Conservation (phyloP, 1,140 invertebrate species). For the Panonychus citri region DNA sequence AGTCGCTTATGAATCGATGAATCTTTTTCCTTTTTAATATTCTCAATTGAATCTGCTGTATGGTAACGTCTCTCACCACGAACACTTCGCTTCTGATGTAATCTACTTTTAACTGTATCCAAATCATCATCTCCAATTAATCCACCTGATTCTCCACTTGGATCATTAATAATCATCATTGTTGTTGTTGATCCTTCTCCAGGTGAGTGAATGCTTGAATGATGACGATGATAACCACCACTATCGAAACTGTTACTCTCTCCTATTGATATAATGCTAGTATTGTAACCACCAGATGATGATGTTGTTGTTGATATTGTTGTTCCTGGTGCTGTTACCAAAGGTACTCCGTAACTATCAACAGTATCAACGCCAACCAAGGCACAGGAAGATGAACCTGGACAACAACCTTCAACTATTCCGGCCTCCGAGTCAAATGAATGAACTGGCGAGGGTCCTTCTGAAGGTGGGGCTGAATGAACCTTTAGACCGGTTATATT, state of each 20-base stretch:
- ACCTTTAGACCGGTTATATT: conserved; percentile 1
- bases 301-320: background rate
- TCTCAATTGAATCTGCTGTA: conserved; percentile 39
- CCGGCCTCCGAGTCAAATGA: background rate
- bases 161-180: background rate
- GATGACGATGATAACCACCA: background rate
- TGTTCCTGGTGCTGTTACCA: background rate
- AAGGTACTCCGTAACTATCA: background rate
- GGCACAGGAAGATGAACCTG: background rate
- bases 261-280: background rate
- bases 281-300: background rate
- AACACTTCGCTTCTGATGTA: conserved; percentile 25
- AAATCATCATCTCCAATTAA: conserved; percentile 16
- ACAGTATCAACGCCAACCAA: background rate
- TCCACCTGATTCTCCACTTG: background rate
- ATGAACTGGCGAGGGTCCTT: conserved; percentile 1
- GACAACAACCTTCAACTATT: background rate
- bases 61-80: conserved; percentile 33
- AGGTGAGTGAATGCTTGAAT: background rate
- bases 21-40: conserved; percentile 33
- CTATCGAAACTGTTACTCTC: background rate
- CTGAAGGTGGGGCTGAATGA: background rate
- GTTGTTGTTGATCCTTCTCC: background rate
- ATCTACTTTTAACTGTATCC: conserved; percentile 14
- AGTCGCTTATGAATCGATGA: conserved; percentile 36